Evolutionary conservation across 2,797 vertebrate genomes (phyloP).

Genomic region (Sebastes trivittatus): DNA sequence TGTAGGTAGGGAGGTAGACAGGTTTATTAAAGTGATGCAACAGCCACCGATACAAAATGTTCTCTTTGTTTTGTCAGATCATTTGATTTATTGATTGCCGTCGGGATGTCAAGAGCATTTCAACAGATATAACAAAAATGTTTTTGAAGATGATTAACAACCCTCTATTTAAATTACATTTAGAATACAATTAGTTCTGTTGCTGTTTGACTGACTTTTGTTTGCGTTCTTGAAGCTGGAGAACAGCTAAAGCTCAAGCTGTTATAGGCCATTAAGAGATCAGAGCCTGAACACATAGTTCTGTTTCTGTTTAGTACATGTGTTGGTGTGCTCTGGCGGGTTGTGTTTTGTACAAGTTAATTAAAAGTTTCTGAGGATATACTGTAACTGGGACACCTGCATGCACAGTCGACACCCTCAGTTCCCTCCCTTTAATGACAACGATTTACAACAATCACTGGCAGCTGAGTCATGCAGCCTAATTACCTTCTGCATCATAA

Average conservation of each 20-base stretch:
- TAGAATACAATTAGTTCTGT: not conserved
- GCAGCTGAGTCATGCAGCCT: rapidly evolving
- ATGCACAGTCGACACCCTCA: rapidly evolving
- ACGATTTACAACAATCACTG: rapidly evolving
- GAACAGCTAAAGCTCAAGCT: not conserved
- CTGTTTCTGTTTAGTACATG: not conserved
- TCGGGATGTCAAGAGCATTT: too few relatives aligned
- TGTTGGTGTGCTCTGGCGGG: not conserved
- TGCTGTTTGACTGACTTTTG: not conserved
- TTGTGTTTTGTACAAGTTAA: not conserved
- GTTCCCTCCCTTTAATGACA: not conserved
- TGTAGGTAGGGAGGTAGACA: too few relatives aligned
- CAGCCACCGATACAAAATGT: too few relatives aligned
- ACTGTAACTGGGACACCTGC: not conserved
- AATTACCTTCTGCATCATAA: not conserved
- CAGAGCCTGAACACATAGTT: not conserved
- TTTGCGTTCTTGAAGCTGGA: not conserved
- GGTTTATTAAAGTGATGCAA: too few relatives aligned
- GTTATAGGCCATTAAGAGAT: not conserved
- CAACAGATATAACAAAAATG: too few relatives aligned
- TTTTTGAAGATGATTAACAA: too few relatives aligned
- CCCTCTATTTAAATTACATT: too few relatives aligned
- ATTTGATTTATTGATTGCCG: too few relatives aligned
- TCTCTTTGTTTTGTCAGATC: too few relatives aligned
- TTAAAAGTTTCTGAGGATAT: not conserved